Conservation (phyloP, 1,140 invertebrate genomes). For the Radopholus similis region DNA sequence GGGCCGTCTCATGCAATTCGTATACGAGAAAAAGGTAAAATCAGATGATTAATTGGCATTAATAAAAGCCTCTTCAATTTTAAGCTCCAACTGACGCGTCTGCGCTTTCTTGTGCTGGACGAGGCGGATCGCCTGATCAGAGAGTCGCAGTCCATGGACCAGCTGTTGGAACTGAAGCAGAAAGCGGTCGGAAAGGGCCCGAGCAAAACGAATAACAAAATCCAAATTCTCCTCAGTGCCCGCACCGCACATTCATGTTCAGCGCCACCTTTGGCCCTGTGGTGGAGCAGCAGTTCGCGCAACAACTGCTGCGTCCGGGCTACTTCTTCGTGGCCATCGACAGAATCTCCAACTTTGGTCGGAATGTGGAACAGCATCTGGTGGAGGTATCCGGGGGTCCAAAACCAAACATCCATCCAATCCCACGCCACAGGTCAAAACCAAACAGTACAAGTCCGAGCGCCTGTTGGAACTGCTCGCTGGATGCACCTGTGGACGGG, state of each 20-base stretch:
- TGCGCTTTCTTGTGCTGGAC: slow-evolving; percentile 47
- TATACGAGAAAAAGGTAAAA: slow-evolving; percentile 23
- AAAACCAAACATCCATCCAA: too few species aligned
- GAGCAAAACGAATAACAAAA: not conserved
- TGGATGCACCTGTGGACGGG: too few species aligned
- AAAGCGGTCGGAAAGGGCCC: not conserved
- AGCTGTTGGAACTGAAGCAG: not conserved
- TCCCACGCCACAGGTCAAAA: too few species aligned
- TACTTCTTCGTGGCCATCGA: slow-evolving; percentile 20
- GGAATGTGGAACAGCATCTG: too few species aligned
- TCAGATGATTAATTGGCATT: not conserved
- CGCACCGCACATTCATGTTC: slow-evolving; percentile 22
- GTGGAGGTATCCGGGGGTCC: too few species aligned
- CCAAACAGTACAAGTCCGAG: too few species aligned
- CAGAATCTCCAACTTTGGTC: too few species aligned
- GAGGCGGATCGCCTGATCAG: slow-evolving; percentile 52
- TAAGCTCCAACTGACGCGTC: slow-evolving; percentile 20
- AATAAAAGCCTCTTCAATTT: slow-evolving; percentile 17
- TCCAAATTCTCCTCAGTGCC: slow-evolving; percentile 1
- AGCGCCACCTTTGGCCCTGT: slow-evolving; percentile 22
- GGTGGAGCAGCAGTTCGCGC: not conserved
- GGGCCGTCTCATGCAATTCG: slow-evolving; percentile 71
- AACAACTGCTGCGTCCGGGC: slow-evolving; percentile 10
- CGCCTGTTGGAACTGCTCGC: too few species aligned
- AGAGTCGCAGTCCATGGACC: slow-evolving; percentile 15